phyloP scores from a whole-genome alignment of 1,140 invertebrate species.

The Rhyacophila brunnea region DNA sequence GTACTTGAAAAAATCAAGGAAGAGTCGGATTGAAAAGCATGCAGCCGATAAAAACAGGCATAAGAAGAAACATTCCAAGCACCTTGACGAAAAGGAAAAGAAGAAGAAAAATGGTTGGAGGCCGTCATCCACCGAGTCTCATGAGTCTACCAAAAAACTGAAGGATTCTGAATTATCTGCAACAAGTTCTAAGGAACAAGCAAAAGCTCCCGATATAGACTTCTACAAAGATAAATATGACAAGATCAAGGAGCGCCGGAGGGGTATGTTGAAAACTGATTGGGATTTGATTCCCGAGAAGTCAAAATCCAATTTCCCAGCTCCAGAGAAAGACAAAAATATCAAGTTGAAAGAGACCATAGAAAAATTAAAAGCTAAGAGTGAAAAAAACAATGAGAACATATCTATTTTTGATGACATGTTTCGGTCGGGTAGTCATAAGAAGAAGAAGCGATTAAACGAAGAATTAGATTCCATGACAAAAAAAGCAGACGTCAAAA shows the following conservation, averaged over 20 bases:
- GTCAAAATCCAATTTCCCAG: slow-evolving; percentile 42
- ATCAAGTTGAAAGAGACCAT: slow-evolving; percentile 59
- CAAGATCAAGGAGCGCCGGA: slow-evolving; percentile 63
- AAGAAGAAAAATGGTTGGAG: slow-evolving; percentile 42
- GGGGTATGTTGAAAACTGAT: slow-evolving; percentile 52
- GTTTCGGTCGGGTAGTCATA: slow-evolving; percentile 38
- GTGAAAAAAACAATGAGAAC: slow-evolving; percentile 55
- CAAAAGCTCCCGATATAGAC: slow-evolving; percentile 37
- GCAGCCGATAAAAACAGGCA: slow-evolving; percentile 49
- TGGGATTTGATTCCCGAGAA: slow-evolving; percentile 42
- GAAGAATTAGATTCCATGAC: slow-evolving; percentile 34
- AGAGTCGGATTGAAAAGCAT: slow-evolving; percentile 46
- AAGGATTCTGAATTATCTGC: slow-evolving; percentile 11
- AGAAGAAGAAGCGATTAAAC: slow-evolving; percentile 36
- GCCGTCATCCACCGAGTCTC: slow-evolving; percentile 17
- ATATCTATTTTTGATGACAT: slow-evolving; percentile 42
- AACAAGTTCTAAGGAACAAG: slow-evolving; percentile 19
- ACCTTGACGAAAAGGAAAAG: slow-evolving; percentile 47
- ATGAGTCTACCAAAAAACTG: neutral
- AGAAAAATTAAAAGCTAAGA: slow-evolving; percentile 65
- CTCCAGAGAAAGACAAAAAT: slow-evolving; percentile 57
- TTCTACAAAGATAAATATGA: slow-evolving; percentile 60
- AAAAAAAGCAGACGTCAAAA: slow-evolving; percentile 39
- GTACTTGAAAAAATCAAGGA: slow-evolving; percentile 52
- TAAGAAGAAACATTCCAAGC: slow-evolving; percentile 55